Percentiles rank a stretch among this genome's conserved stretches.
These are phyloP conservation scores for Choreutis nemorana DNA, from an alignment of 2,888 invertebrate species.

Conservation along the genomic window DNA sequence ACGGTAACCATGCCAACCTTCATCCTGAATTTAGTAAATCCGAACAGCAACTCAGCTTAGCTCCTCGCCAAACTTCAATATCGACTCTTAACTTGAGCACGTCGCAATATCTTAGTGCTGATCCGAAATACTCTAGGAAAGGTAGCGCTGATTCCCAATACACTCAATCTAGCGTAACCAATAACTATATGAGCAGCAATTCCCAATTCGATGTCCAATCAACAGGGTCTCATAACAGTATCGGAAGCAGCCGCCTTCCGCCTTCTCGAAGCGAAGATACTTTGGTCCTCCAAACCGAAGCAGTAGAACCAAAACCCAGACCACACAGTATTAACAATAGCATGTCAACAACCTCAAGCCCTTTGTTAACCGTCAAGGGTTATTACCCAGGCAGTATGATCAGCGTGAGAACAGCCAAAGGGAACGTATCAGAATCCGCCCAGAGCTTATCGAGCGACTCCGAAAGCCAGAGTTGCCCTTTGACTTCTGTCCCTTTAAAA, in stretches of 20 bases:
- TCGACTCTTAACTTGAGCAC: slow-evolving; percentile 59
- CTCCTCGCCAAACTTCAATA: slow-evolving; percentile 57
- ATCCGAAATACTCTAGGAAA: slow-evolving; percentile 51
- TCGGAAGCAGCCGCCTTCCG: slow-evolving; percentile 64
- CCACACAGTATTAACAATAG: slow-evolving; percentile 68
- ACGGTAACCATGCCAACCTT: slow-evolving; percentile 55
- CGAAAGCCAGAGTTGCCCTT: slow-evolving; percentile 64
- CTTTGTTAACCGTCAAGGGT: slow-evolving; percentile 69
- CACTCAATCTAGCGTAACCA: slow-evolving; percentile 61
- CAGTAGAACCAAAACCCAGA: slow-evolving; percentile 52
- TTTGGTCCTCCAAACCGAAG: slow-evolving; percentile 57
- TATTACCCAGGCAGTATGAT: slow-evolving; percentile 70
- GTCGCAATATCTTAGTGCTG: slow-evolving; percentile 64
- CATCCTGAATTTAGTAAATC: slow-evolving; percentile 84
- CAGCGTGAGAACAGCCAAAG: slow-evolving; percentile 68
- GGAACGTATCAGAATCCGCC: slow-evolving; percentile 69
- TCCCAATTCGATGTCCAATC: slow-evolving; percentile 55
- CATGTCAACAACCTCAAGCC: slow-evolving; percentile 74
- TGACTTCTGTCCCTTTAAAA: slow-evolving; percentile 62
- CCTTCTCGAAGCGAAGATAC: slow-evolving; percentile 85
- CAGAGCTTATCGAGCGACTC: slow-evolving; percentile 74
- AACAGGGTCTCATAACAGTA: slow-evolving; percentile 43
- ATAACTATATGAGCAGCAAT: slow-evolving; percentile 45
- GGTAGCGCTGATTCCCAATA: slow-evolving; percentile 67
- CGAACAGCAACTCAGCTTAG: slow-evolving; percentile 74